Percentiles rank a stretch among this genome's conserved stretches.
Conservation (phyloP, 1,140 invertebrate species). For the Andrena cerasifolii region DNA sequence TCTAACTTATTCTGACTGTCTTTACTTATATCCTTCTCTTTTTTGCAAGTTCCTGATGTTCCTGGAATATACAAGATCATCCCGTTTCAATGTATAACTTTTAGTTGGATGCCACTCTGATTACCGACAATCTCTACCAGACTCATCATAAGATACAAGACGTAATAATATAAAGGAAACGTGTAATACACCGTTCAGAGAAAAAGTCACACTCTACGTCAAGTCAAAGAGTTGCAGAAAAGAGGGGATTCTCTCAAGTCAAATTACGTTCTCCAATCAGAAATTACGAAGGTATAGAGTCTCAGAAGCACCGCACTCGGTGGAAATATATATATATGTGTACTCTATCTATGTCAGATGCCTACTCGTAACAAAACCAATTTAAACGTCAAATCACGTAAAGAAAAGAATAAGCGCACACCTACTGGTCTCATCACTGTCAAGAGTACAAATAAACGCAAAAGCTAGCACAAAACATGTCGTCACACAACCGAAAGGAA, state of each 20-base stretch:
- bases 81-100: slow-evolving; percentile 63
- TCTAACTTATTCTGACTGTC: slow-evolving; percentile 79
- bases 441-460: slow-evolving; percentile 52
- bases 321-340: slow-evolving; percentile 46
- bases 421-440: slow-evolving; percentile 62
- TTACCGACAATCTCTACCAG: slow-evolving; percentile 73
- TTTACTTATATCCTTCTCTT: slow-evolving; percentile 81
- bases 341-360: slow-evolving; percentile 39
- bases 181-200: slow-evolving; percentile 7
- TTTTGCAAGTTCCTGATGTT: slow-evolving; percentile 78
- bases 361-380: slow-evolving; percentile 60
- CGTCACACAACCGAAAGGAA: slow-evolving; percentile 40
- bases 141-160: slow-evolving; percentile 54
- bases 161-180: not conserved
- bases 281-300: slow-evolving; percentile 56
- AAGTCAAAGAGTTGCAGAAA: slow-evolving; percentile 69
- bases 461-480: slow-evolving; percentile 52
- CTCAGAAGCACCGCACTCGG: slow-evolving; percentile 70
- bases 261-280: slow-evolving; percentile 61
- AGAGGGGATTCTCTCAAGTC: slow-evolving; percentile 66
- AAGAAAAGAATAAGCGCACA: slow-evolving; percentile 48
- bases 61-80: slow-evolving; percentile 81
- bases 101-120: slow-evolving; percentile 36
- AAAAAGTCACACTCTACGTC: slow-evolving; percentile 75
- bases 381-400: slow-evolving; percentile 23